A percentile compares a stretch with the other conserved stretches of the same genome.
phyloP scores from a whole-genome alignment of 2,888 invertebrate species.

The Meandrusa payeni region DNA sequence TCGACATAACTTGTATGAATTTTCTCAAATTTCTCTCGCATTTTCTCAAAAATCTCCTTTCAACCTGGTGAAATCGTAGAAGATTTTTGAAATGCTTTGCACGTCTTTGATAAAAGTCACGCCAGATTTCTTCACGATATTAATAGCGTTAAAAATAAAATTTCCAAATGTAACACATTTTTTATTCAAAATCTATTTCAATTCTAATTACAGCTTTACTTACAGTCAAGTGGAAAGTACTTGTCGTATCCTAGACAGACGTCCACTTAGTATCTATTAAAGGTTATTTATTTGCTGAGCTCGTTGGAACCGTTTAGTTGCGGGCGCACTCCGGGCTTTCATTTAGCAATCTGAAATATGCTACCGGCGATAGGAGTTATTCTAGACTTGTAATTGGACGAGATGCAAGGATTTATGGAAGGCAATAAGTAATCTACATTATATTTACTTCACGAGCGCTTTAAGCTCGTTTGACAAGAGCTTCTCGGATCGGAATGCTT shows the following conservation, averaged over 20 bases:
- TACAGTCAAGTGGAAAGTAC: background rate
- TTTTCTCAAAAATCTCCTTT: too few species aligned
- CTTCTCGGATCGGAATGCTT: too few species aligned
- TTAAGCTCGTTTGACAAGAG: too few species aligned
- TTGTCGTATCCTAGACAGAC: background rate
- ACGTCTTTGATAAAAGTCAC: too few species aligned
- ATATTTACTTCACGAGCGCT: background rate
- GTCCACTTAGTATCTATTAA: conserved; percentile 17
- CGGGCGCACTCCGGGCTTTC: conserved; percentile 7
- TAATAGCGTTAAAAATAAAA: too few species aligned
- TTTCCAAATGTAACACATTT: too few species aligned
- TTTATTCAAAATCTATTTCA: background rate
- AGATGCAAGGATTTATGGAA: conserved; percentile 20
- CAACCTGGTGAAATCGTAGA: too few species aligned
- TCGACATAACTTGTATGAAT: too few species aligned
- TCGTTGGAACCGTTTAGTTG: conserved; percentile 10
- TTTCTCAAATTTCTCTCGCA: too few species aligned
- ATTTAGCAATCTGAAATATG: conserved; percentile 23
- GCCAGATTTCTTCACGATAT: too few species aligned
- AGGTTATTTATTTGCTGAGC: conserved; percentile 20
- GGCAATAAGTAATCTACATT: conserved; percentile 11
- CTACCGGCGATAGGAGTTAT: conserved; percentile 23
- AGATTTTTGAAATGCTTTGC: too few species aligned
- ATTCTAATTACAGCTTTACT: background rate
- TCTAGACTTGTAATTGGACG: conserved; percentile 20